Conservation (phyloP, 2,888 invertebrate genomes). For the Ichneumoninae sp. region DNA sequence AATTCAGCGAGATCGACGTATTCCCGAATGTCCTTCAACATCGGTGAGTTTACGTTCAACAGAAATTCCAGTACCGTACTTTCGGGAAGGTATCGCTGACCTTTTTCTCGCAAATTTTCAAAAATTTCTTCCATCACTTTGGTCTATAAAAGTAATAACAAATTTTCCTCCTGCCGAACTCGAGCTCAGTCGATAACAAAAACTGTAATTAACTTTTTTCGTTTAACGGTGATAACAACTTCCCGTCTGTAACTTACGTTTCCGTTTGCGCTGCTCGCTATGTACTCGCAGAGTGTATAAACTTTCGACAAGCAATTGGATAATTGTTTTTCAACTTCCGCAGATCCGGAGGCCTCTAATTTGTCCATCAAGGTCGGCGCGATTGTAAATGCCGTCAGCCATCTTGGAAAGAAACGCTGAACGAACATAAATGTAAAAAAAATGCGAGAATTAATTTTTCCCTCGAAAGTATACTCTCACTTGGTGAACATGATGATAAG, state of each 20-base stretch:
- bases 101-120: constrained; percentile 59
- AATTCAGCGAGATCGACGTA: constrained; percentile 65
- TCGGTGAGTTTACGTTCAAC: constrained; percentile 65
- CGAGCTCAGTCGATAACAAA: not conserved
- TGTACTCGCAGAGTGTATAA: constrained; percentile 72
- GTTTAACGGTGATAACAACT: not conserved
- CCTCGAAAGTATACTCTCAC: constrained; percentile 54
- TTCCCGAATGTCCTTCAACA: constrained; percentile 71
- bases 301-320: constrained; percentile 73
- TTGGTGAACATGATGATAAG: constrained; percentile 72
- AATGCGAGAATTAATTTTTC: not conserved
- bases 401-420: constrained; percentile 75
- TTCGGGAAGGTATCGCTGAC: constrained; percentile 73
- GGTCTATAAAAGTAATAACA: constrained; percentile 53
- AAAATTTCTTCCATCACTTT: constrained; percentile 63
- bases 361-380: constrained; percentile 72
- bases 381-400: constrained; percentile 68
- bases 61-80: constrained; percentile 74
- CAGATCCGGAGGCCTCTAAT: constrained; percentile 58
- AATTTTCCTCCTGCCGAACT: not conserved
- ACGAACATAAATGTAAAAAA: not conserved
- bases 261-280: constrained; percentile 60
- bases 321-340: constrained; percentile 69
- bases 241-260: constrained; percentile 62
- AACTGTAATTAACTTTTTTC: not conserved